Evolutionary conservation across 2,113 vertebrate genomes (phyloP).

Genomic region (Psittacus erithacus): DNA sequence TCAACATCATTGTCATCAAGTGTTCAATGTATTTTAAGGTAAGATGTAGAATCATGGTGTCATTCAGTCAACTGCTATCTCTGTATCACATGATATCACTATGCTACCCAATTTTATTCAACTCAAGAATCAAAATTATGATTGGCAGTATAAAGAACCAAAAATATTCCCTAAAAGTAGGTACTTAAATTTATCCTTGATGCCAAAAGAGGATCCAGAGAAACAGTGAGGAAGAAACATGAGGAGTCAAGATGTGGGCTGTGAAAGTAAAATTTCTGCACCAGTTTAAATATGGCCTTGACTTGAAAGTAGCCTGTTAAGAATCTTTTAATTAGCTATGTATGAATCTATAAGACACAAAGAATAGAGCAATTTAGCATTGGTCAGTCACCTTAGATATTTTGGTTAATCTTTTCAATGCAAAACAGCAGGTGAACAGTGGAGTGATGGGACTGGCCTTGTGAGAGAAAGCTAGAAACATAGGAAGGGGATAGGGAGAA

Average conservation of each 20-base stretch:
- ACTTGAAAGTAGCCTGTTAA: background rate
- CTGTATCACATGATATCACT: background rate
- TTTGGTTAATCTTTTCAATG: background rate
- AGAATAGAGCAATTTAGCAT: background rate
- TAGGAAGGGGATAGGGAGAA: background rate
- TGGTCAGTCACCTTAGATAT: background rate
- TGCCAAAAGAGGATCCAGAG: background rate
- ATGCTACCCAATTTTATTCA: background rate
- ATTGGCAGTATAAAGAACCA: background rate
- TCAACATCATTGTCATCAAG: background rate
- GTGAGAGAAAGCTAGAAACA: background rate
- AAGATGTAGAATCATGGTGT: background rate
- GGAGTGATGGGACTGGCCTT: background rate
- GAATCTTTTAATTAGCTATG: background rate
- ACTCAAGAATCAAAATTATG: background rate
- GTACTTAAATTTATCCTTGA: background rate
- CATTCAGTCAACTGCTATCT: background rate
- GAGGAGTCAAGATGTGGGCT: background rate
- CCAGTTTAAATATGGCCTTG: accelerated
- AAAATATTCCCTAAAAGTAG: background rate
- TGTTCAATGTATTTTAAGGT: background rate
- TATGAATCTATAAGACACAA: background rate
- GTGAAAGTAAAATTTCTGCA: background rate
- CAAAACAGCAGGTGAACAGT: background rate
- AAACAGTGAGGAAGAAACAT: background rate